Percentiles rank a stretch among this genome's conserved stretches.
Evolutionary conservation across 2,113 vertebrate genomes (phyloP).

Genomic region (Pleuronectes platessa): DNA sequence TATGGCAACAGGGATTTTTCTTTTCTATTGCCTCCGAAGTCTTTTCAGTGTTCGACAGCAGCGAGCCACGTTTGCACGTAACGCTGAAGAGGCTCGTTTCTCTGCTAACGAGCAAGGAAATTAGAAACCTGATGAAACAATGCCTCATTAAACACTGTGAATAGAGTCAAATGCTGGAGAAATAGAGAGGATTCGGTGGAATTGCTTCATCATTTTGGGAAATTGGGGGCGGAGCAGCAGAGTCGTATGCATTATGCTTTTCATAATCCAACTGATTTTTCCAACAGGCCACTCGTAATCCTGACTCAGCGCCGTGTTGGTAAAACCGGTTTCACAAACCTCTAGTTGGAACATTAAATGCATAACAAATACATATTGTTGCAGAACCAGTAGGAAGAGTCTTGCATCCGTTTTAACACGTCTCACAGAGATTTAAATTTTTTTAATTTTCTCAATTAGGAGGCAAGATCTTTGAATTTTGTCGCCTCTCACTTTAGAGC

Average conservation of each 20-base stretch:
- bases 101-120: constrained; percentile 9
- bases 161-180: constrained; percentile 21
- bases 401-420: constrained; percentile 3
- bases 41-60: constrained; percentile 39
- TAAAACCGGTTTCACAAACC: constrained; percentile 29
- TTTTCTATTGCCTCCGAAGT: constrained; percentile 10
- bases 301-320: constrained; percentile 18
- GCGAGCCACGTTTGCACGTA: neutral
- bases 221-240: constrained; percentile 31
- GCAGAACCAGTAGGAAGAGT: constrained; percentile 35
- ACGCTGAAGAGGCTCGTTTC: constrained; percentile 1
- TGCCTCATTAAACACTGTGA: constrained; percentile 38
- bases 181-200: constrained; percentile 17
- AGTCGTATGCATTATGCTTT: neutral
- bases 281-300: constrained; percentile 49
- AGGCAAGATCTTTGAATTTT: constrained; percentile 31
- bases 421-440: too few relatives aligned
- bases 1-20: constrained; percentile 61
- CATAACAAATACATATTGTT: neutral
- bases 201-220: constrained; percentile 7
- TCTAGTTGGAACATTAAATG: constrained; percentile 5
- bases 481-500: constrained; percentile 47
- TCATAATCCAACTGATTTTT: constrained; percentile 30
- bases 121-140: constrained; percentile 24
- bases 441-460: neutral